Evolutionary conservation across 2,888 invertebrate species (phyloP).

Genomic region (Drosophila birchii): DNA sequence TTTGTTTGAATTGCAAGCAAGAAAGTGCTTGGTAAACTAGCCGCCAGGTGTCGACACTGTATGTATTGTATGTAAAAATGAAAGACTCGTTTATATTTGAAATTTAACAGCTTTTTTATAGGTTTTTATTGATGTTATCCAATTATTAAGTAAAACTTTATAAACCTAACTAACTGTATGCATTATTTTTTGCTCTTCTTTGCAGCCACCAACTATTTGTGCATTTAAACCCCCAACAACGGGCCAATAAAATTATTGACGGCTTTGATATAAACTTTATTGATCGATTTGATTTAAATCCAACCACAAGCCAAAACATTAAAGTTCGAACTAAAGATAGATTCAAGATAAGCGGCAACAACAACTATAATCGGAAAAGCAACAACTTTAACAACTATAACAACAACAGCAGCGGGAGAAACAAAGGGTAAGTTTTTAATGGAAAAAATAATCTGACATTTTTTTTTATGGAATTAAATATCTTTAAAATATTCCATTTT

Average conservation of each 20-base stretch:
- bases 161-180: not conserved
- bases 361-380: not conserved
- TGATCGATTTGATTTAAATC: constrained; percentile 44
- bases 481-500: not conserved
- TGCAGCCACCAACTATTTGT: constrained; percentile 65
- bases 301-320: constrained; percentile 36
- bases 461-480: not conserved
- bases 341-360: constrained; percentile 41
- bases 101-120: not conserved
- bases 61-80: not conserved
- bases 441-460: not conserved
- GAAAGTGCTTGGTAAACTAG: not conserved
- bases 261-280: constrained; percentile 40
- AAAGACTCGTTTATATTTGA: not conserved
- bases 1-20: not conserved
- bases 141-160: too few relatives aligned
- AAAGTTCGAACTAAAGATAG: constrained; percentile 63
- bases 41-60: not conserved
- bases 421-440: constrained; percentile 54
- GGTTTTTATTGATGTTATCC: not conserved
- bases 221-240: constrained; percentile 58
- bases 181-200: not conserved
- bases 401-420: constrained; percentile 19
- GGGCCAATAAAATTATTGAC: constrained; percentile 24
- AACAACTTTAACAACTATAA: not conserved